phyloP scores from a whole-genome alignment of 1,140 invertebrate genomes.

The Eriosoma lanigerum region DNA sequence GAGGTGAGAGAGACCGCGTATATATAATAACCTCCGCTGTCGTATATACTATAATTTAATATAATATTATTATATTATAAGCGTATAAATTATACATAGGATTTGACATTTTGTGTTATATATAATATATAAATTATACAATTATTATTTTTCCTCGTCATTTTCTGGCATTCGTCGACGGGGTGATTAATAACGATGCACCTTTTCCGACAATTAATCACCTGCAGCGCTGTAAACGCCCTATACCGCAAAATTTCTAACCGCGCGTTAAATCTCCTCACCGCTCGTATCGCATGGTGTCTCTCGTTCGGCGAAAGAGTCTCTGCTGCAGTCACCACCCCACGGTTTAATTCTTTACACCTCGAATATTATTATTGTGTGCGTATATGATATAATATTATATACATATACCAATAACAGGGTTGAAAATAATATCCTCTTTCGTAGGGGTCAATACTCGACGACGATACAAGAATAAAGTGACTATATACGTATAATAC shows the following conservation, averaged over 20 bases:
- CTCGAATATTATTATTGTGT: background rate
- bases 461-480: too few relatives aligned
- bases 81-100: too few relatives aligned
- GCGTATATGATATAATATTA: too few relatives aligned
- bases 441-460: slow-evolving; percentile 3
- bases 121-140: too few relatives aligned
- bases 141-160: background rate
- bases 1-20: background rate
- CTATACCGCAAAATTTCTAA: too few relatives aligned
- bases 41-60: too few relatives aligned
- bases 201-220: slow-evolving; percentile 24
- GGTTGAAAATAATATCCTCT: background rate
- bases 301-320: background rate
- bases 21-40: background rate
- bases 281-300: background rate
- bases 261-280: background rate
- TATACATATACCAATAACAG: too few relatives aligned
- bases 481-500: too few relatives aligned
- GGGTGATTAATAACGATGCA: slow-evolving; percentile 33
- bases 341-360: background rate
- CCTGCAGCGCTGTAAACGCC: background rate
- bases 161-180: background rate
- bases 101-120: too few relatives aligned
- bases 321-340: background rate
- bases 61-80: too few relatives aligned